Evolutionary conservation across 2,113 vertebrate species (phyloP).

Genomic region (Hippopotamus amphibius): DNA sequence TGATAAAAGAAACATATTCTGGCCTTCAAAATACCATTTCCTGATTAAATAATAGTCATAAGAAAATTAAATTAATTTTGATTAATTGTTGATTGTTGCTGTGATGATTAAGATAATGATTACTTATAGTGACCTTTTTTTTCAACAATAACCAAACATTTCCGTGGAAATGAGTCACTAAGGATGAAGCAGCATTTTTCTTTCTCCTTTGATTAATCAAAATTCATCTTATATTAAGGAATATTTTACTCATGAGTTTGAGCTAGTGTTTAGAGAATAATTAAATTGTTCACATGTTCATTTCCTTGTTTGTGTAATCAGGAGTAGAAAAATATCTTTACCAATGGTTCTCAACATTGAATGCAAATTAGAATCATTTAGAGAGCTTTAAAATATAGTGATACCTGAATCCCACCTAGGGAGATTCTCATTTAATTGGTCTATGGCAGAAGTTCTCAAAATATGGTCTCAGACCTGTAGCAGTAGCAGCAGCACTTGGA

Average conservation of each 20-base stretch:
- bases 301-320: conserved; percentile 62
- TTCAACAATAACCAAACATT: neutral
- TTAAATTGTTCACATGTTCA: conserved; percentile 25
- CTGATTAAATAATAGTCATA: neutral
- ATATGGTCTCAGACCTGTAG: neutral
- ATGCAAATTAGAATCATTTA: conserved; percentile 56
- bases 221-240: conserved; percentile 47
- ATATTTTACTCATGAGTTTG: conserved; percentile 52
- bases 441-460: conserved; percentile 48
- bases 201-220: conserved; percentile 56
- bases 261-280: conserved; percentile 12
- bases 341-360: neutral
- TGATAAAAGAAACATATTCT: neutral
- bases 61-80: conserved; percentile 42
- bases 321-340: conserved; percentile 28
- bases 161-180: conserved; percentile 1
- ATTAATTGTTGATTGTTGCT: neutral
- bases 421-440: conserved; percentile 51
- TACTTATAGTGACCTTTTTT: neutral
- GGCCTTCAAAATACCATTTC: neutral
- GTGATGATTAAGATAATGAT: neutral
- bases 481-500: neutral
- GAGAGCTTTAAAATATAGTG: conserved; percentile 38
- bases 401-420: neutral
- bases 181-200: neutral